Base-by-base conservation (phyloP, 2,113 vertebrate genomes). In the Rana temporaria region DNA sequence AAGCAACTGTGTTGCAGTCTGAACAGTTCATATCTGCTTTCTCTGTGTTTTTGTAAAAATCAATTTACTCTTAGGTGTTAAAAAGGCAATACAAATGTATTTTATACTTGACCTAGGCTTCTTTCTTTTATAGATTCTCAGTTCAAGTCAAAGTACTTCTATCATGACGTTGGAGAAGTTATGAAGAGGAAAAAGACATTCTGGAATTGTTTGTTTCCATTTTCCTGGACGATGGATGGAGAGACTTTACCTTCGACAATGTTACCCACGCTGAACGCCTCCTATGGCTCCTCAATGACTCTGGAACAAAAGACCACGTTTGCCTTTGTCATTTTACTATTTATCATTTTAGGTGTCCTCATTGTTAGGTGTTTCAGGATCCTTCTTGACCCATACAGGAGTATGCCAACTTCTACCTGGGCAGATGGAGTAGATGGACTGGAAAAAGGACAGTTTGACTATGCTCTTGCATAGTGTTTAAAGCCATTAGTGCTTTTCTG, bases 291-390 rank as follows among this genome's bases (percentile, higher is more conserved):
- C 84, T 88, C 85, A 84, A 93, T 95, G 89, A 94, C 91, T 14
- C 86, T 95, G 85, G 96, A 96, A 87, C 94, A 97, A 87, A 96
- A 96, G 90, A 95, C 94, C 66, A 94, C 87, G 0, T 96, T 95
- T 84, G 92, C 91, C 77, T 92, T 95, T 87, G 95, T 96, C 82
- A 87, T 94, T 87, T 91, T 96, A 82, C 91, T 96, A 81, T 93
- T 97, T 77, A 89, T 96, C 81, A 94, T 96, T 86, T 89, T 96
- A 75, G 92, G 93, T 84, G 93, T 96, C 86, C 94, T 97, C 70
- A 93, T 95, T 0, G 89, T 96, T 81, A 88, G 88, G 55, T 96
- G 93, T 84, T 96, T 97, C 89, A 88, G 88, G 74, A 96, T 97
- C 86, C 93, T 97, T 32, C 87, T 96, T 4, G 89, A 96, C 84